These are phyloP conservation scores for Apamea sordens DNA, from an alignment of 2,888 invertebrate species.

Conservation along the genomic window DNA sequence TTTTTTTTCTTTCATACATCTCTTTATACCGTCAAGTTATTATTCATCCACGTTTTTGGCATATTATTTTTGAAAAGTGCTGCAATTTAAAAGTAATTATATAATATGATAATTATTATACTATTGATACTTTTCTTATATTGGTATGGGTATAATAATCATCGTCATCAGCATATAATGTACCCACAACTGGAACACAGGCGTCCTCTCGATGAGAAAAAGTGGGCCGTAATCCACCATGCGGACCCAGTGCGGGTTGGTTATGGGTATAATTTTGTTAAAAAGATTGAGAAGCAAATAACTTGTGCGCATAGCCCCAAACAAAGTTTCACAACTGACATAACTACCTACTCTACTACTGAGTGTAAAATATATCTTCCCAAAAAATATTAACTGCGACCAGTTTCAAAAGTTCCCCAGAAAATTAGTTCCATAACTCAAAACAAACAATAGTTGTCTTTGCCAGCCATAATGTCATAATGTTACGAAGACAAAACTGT, in stretches of 20 bases:
- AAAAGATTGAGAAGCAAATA: not conserved
- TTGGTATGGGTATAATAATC: not conserved
- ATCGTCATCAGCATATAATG: too few species aligned
- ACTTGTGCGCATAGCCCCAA: not conserved
- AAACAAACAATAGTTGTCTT: constrained; percentile 57
- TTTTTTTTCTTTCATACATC: too few species aligned
- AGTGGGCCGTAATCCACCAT: too few species aligned
- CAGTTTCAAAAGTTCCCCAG: constrained; percentile 39
- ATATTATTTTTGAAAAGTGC: not conserved
- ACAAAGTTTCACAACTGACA: not conserved
- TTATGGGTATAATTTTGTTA: not conserved
- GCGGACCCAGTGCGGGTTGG: too few species aligned
- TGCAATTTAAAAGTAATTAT: too few species aligned
- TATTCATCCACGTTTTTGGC: too few species aligned
- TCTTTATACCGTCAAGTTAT: not conserved
- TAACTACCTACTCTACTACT: not conserved
- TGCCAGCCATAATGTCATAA: constrained; percentile 54
- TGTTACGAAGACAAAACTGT: constrained; percentile 54
- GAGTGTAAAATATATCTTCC: constrained; percentile 3
- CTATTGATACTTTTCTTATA: not conserved
- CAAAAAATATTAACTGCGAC: constrained; percentile 38
- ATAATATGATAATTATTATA: not conserved
- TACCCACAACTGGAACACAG: too few species aligned
- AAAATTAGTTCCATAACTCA: constrained; percentile 61
- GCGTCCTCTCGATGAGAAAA: too few species aligned